phyloP scores from a whole-genome alignment of 2,797 vertebrate genomes.

The Phyllotis vaccarum region DNA sequence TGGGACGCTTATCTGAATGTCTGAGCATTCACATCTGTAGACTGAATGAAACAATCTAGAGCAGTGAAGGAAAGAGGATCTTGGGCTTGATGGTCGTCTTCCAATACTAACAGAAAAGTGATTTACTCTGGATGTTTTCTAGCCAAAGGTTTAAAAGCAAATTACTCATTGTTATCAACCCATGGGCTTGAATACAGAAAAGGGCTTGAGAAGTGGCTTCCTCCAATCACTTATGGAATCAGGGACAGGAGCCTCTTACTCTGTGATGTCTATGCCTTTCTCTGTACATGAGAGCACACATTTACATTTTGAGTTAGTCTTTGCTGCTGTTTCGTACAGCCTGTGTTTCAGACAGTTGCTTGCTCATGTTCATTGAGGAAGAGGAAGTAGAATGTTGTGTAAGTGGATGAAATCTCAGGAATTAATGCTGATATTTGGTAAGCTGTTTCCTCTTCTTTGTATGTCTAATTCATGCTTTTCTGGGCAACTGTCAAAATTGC shows the following conservation, averaged over 20 bases:
- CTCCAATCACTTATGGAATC: neutral
- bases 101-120: neutral
- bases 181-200: slow-evolving; percentile 52
- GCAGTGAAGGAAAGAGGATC: neutral
- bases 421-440: slow-evolving; percentile 73
- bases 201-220: slow-evolving; percentile 18
- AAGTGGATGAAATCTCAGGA: slow-evolving; percentile 60
- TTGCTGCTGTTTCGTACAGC: slow-evolving; percentile 22
- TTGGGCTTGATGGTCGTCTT: neutral
- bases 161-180: neutral
- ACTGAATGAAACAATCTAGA: neutral
- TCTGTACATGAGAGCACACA: neutral
- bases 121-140: neutral
- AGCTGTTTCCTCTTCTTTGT: slow-evolving; percentile 75
- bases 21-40: slow-evolving; percentile 42
- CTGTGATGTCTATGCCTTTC: neutral
- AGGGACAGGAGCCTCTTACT: neutral
- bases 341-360: slow-evolving; percentile 67
- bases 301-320: neutral
- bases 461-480: slow-evolving; percentile 69
- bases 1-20: neutral
- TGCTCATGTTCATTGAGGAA: slow-evolving; percentile 66
- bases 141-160: slow-evolving; percentile 57
- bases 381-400: slow-evolving; percentile 72
- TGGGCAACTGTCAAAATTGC: slow-evolving; percentile 58